phyloP scores from a whole-genome alignment of 1,140 invertebrate genomes.

The Ptiloglossa arizonensis region DNA sequence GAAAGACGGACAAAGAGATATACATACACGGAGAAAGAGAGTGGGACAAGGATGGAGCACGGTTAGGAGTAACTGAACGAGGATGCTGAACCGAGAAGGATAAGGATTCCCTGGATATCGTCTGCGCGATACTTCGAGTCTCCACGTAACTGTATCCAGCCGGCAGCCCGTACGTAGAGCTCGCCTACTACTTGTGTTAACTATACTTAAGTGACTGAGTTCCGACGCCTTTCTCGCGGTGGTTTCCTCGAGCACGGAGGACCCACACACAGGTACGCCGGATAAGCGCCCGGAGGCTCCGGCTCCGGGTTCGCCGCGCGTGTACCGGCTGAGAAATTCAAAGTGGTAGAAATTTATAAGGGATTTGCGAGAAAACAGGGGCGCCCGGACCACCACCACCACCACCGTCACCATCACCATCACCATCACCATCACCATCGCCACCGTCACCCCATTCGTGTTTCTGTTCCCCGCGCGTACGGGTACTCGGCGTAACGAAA shows the following conservation, averaged over 20 bases:
- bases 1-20: too few relatives aligned
- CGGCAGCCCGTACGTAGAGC: neutral
- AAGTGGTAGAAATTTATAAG: neutral
- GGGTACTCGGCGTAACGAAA: too few relatives aligned
- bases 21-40: too few relatives aligned
- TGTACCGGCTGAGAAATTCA: conserved; percentile 14
- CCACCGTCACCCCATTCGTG: too few relatives aligned
- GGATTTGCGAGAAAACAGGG: neutral
- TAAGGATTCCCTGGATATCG: conserved; percentile 30
- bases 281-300: neutral
- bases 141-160: conserved; percentile 11
- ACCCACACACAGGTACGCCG: neutral
- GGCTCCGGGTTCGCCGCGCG: neutral
- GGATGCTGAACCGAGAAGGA: conserved; percentile 38
- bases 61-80: conserved; percentile 12
- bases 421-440: too few relatives aligned
- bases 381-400: neutral
- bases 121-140: neutral
- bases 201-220: conserved; percentile 70
- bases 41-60: neutral
- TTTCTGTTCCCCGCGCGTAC: too few relatives aligned
- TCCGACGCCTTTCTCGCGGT: conserved; percentile 62
- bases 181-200: conserved; percentile 60
- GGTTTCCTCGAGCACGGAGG: neutral
- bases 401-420: too few relatives aligned